phyloP scores from a whole-genome alignment of 2,113 vertebrate genomes.

The Microcebus lehilahytsara region DNA sequence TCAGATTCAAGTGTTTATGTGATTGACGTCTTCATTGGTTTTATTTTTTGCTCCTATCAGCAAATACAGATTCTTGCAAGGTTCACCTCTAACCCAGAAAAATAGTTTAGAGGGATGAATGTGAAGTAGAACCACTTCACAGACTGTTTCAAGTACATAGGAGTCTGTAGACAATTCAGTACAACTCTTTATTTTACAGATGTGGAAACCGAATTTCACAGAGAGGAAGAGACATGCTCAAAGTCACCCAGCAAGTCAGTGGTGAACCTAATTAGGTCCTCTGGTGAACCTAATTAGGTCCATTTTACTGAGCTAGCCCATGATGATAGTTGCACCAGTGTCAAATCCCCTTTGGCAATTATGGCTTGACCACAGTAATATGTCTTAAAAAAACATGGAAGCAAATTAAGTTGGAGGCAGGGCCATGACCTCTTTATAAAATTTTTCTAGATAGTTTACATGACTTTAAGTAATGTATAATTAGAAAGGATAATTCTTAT shows the following conservation, averaged over 20 bases:
- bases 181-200: background rate
- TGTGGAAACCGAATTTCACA: background rate
- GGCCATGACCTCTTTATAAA: background rate
- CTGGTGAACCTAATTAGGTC: background rate
- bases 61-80: background rate
- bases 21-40: background rate
- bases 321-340: background rate
- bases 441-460: background rate
- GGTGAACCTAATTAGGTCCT: background rate
- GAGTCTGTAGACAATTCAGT: background rate
- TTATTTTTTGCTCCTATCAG: background rate
- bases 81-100: background rate
- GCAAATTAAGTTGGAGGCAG: background rate
- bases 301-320: background rate
- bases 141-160: background rate
- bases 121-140: background rate
- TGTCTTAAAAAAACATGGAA: slow-evolving; percentile 5
- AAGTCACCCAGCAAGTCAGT: background rate
- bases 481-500: background rate
- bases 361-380: background rate
- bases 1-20: background rate
- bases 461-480: background rate
- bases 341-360: background rate
- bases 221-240: background rate
- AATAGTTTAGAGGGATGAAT: background rate